Evolutionary conservation across 1,140 invertebrate genomes (phyloP).

Genomic region (Drosophila sproati): DNA sequence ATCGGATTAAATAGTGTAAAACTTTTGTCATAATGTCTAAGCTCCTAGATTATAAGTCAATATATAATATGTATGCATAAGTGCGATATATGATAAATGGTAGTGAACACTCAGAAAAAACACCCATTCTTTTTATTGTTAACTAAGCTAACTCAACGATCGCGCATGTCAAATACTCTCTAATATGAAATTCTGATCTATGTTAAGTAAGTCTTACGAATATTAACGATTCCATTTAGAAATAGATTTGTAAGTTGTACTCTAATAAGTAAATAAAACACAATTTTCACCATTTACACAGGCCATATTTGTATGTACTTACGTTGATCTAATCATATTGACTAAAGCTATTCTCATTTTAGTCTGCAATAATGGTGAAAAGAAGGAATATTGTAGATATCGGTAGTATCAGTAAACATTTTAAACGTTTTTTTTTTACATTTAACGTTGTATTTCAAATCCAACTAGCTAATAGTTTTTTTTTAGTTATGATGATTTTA

Average conservation of each 20-base stretch:
- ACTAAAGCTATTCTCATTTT: conserved; percentile 37
- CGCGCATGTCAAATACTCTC: conserved; percentile 4
- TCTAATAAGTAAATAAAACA: conserved; percentile 25
- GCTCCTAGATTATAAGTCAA: conserved; percentile 43
- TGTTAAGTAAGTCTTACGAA: conserved; percentile 4
- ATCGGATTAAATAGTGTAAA: conserved; percentile 66
- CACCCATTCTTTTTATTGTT: conserved; percentile 13
- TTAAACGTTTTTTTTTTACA: not conserved
- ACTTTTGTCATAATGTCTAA: conserved; percentile 75
- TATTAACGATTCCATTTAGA: conserved; percentile 24
- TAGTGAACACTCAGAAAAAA: conserved; percentile 11
- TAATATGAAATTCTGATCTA: conserved; percentile 40
- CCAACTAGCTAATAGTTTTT: not conserved
- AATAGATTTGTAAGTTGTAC: conserved; percentile 50
- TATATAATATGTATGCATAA: conserved; percentile 14
- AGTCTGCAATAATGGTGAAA: conserved; percentile 54
- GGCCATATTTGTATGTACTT: conserved; percentile 44
- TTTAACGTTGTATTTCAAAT: not conserved
- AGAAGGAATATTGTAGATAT: conserved; percentile 29
- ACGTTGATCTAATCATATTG: conserved; percentile 52
- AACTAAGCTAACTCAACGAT: conserved; percentile 38
- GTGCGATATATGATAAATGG: conserved; percentile 4
- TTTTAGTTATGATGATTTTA: not conserved
- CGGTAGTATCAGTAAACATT: conserved; percentile 18
- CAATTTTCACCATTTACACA: conserved; percentile 46